These are phyloP conservation scores for Albula glossodonta DNA, from an alignment of 2,113 vertebrate species.

Conservation along the genomic window DNA sequence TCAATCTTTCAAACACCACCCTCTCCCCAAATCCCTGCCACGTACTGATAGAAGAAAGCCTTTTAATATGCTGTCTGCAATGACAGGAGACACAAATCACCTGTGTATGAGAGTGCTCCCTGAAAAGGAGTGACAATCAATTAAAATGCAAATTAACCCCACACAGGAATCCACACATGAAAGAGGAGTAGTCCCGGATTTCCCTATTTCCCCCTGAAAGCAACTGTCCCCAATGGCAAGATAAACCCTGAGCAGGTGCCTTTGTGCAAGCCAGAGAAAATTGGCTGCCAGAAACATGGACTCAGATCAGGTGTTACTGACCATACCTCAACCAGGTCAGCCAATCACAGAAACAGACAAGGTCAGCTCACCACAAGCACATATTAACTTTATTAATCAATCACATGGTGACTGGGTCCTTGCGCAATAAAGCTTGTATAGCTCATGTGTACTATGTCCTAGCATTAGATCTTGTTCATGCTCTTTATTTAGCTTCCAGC, in stretches of 20 bases:
- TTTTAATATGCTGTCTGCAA: too few relatives aligned
- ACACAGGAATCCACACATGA: too few relatives aligned
- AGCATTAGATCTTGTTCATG: slow-evolving; percentile 32
- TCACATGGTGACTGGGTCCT: not conserved
- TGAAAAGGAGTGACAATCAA: too few relatives aligned
- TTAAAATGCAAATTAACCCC: too few relatives aligned
- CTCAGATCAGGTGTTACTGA: not conserved
- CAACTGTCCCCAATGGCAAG: too few relatives aligned
- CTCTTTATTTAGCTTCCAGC: slow-evolving; percentile 47
- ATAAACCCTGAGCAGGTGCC: not conserved
- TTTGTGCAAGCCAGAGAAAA: not conserved
- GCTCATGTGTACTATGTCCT: not conserved
- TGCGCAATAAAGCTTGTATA: not conserved
- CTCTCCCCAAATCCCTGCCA: too few relatives aligned
- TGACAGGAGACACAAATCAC: too few relatives aligned
- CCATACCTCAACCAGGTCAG: not conserved
- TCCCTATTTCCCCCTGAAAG: too few relatives aligned
- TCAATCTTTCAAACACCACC: too few relatives aligned
- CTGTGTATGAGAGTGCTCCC: too few relatives aligned
- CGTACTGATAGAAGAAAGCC: too few relatives aligned
- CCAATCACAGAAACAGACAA: not conserved
- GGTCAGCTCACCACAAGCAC: not conserved
- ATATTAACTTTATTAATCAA: not conserved
- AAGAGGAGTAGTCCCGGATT: too few relatives aligned
- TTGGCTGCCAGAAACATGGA: not conserved